Evolutionary conservation across 2,888 invertebrate genomes (phyloP).

Genomic region (Elmis aenea): DNA sequence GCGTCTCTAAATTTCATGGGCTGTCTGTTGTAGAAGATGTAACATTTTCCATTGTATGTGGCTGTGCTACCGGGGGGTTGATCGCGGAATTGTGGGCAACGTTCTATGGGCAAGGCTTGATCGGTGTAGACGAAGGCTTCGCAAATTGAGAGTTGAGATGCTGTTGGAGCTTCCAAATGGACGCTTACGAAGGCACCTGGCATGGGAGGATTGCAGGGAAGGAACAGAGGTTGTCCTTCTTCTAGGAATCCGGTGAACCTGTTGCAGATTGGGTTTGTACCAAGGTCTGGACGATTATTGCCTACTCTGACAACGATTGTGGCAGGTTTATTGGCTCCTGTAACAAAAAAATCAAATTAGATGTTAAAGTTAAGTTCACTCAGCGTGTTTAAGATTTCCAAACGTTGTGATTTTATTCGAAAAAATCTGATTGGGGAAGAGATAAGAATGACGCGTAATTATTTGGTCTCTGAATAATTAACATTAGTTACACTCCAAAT

Average conservation of each 20-base stretch:
- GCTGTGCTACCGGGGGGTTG: conserved; percentile 90
- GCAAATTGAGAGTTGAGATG: conserved; percentile 80
- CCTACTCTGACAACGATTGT: conserved; percentile 87
- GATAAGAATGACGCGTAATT: too few relatives aligned
- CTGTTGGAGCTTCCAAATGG: conserved; percentile 71
- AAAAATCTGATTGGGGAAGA: too few relatives aligned
- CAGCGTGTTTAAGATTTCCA: too few relatives aligned
- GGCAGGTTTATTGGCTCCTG: conserved; percentile 73
- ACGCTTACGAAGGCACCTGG: conserved; percentile 92
- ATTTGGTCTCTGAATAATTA: too few relatives aligned
- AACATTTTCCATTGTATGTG: conserved; percentile 92
- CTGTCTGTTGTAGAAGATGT: conserved; percentile 87
- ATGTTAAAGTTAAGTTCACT: neutral
- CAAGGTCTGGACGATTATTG: conserved; percentile 86
- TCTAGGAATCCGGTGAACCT: conserved; percentile 80
- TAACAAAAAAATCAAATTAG: conserved; percentile 20
- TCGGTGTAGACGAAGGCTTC: conserved; percentile 94
- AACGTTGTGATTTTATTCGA: too few relatives aligned
- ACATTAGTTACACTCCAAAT: too few relatives aligned
- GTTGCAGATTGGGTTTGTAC: conserved; percentile 89
- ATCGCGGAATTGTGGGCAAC: conserved; percentile 88
- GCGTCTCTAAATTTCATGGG: conserved; percentile 77
- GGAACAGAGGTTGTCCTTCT: conserved; percentile 84
- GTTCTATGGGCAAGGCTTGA: conserved; percentile 83
- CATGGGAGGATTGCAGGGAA: conserved; percentile 93